Evolutionary conservation across 2,888 invertebrate species (phyloP).

Genomic region (Netelia virgata): DNA sequence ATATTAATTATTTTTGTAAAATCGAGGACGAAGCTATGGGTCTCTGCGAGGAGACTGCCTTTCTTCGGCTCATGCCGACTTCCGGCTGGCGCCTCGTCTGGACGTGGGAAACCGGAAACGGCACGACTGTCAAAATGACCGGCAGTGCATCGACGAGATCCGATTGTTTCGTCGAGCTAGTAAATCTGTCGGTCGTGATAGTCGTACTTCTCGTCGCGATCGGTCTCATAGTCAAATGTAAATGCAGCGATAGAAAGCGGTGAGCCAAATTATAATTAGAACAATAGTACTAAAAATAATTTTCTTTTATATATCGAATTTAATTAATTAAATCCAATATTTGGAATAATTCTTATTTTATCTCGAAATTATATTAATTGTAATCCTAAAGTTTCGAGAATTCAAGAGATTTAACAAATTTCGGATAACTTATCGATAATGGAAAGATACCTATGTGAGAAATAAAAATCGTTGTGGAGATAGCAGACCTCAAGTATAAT

Average conservation of each 20-base stretch:
- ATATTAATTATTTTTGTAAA: conserved; percentile 56
- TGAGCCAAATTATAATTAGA: conserved; percentile 2
- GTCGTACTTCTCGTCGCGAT: conserved; percentile 66
- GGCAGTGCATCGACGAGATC: conserved; percentile 67
- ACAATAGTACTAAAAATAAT: not conserved
- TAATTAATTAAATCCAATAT: not conserved
- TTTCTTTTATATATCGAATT: not conserved
- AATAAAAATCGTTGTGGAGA: not conserved
- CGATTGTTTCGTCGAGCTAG: conserved; percentile 75
- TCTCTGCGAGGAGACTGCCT: conserved; percentile 66
- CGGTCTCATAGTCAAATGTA: conserved; percentile 70
- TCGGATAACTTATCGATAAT: not conserved
- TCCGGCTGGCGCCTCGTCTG: conserved; percentile 69
- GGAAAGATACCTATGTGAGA: not conserved
- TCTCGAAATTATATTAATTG: not conserved
- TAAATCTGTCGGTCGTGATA: conserved; percentile 69
- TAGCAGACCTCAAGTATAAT: not conserved
- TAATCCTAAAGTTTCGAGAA: not conserved
- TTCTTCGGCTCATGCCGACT: conserved; percentile 72
- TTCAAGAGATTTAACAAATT: not conserved
- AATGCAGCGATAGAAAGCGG: conserved; percentile 67
- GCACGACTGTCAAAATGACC: conserved; percentile 70
- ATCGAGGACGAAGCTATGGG: conserved; percentile 57
- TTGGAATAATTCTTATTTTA: not conserved
- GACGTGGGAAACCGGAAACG: conserved; percentile 74